Evolutionary conservation across 2,113 vertebrate genomes (phyloP).

Genomic region (Vombatus ursinus): DNA sequence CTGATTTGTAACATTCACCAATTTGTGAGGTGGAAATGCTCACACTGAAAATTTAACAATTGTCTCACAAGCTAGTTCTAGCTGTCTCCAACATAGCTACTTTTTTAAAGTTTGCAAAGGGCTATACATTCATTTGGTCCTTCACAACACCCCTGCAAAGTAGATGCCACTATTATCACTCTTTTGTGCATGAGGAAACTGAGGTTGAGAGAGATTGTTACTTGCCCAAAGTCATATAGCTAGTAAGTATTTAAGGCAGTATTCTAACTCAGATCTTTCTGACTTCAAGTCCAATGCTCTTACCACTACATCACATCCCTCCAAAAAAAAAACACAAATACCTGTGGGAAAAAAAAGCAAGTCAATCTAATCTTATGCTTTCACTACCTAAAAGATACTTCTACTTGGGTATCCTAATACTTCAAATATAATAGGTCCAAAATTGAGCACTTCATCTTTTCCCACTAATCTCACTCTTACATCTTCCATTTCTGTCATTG

Average conservation of each 20-base stretch:
- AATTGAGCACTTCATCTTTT: background rate
- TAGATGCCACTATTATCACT: background rate
- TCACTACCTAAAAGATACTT: background rate
- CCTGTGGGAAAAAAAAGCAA: background rate
- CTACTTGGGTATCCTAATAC: background rate
- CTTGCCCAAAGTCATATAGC: background rate
- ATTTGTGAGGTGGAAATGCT: too few species aligned
- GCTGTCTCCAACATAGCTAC: background rate
- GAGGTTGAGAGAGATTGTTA: background rate
- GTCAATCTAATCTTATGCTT: background rate
- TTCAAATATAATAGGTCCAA: background rate
- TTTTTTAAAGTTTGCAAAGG: background rate
- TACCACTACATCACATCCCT: background rate
- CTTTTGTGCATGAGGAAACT: background rate
- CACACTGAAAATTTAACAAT: too few species aligned
- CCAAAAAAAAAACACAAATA: background rate
- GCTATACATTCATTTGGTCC: background rate
- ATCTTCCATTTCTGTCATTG: background rate
- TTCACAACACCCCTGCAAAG: background rate
- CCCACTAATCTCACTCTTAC: background rate
- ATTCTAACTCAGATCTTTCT: background rate
- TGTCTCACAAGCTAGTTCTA: background rate
- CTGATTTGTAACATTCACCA: too few species aligned
- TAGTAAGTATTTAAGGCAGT: background rate
- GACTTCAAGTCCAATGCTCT: background rate